Base-by-base conservation (phyloP, 2,888 invertebrate genomes). In the Leptinotarsa tumamoca region DNA sequence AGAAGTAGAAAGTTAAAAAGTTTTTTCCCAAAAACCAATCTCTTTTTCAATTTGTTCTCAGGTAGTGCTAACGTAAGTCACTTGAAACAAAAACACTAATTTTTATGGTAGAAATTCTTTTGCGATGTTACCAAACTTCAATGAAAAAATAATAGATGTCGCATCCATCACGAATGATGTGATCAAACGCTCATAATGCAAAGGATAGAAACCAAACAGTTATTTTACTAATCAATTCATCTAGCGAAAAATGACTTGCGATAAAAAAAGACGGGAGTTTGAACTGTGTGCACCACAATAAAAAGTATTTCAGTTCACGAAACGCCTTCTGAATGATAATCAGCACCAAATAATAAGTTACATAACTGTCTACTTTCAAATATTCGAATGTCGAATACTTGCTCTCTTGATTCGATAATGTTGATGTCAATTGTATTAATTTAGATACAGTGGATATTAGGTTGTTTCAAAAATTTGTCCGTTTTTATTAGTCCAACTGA, bases 291-390 rank as follows among this genome's bases (percentile, higher is more conserved):
- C 23, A 14, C 23, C 27, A 14, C 63, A 63, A 33, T 27, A 43
- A 43, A 33, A 33, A 15, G 7, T 18, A 33, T 63, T 63, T 2
- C 33, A 63, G 33, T 63, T 33, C 10, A 17, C 13, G 63, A 18
- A 33, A 18, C 5, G 43, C 33, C 63, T n/a, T n/a, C 7, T 63
- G 63, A 63, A 63, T 63, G 10, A 63, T n/a, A 43, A 63, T 63
- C 27, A 15, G 63, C 33, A 33, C 33, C 33, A 33, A 63, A 63
- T 63, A 43, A 58, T 58, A 15, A 23, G 17, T 43, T 33, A 63
- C 43, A 43, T 10, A 63, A 63, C 17, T n/a, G 17, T 17, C 17
- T 4, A 63, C 33, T 63, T 33, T 63, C 63, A 43, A 27, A 4
- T 43, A 63, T 43, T 63, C 63, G 18, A 43, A 13, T 63, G 63